Percentiles rank a stretch among this genome's conserved stretches.
phyloP scores from a whole-genome alignment of 2,888 invertebrate genomes.

The Plagiodera versicolora region DNA sequence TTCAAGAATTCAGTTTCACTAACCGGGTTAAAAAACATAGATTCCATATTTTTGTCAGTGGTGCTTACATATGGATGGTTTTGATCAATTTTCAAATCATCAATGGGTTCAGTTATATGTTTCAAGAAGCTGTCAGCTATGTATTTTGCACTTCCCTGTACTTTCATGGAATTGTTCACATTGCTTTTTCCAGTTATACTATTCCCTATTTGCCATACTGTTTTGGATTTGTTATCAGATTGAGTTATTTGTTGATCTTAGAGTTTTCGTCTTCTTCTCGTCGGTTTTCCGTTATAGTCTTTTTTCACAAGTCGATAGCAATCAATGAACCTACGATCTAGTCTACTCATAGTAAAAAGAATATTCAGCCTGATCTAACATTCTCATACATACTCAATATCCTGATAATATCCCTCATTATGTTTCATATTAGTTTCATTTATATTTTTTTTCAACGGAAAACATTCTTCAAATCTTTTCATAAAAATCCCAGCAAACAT shows the following conservation, averaged over 20 bases:
- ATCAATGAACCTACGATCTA: no score
- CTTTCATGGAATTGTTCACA: not conserved
- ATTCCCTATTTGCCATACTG: constrained; percentile 5
- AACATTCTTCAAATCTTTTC: not conserved
- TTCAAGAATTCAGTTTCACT: no score
- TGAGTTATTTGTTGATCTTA: constrained; percentile 8
- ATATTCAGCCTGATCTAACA: not conserved
- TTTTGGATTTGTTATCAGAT: constrained; percentile 7
- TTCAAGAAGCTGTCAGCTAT: no score
- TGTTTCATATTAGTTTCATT: constrained; percentile 1
- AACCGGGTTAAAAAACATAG: no score
- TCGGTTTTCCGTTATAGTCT: constrained; percentile 7
- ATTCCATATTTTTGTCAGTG: no score
- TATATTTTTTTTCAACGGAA: not conserved
- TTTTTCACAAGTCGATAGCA: constrained; percentile 4
- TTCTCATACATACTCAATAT: not conserved
- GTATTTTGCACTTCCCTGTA: no score
- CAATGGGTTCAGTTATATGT: no score
- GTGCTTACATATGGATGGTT: no score
- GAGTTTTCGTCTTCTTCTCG: not conserved
- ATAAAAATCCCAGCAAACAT: not conserved
- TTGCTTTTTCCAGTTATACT: not conserved
- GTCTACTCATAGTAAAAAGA: constrained; percentile 8
- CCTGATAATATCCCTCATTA: not conserved
- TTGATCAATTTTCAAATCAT: no score